These are phyloP conservation scores for Rhineura floridana DNA, from an alignment of 2,113 vertebrate genomes.

Conservation along the genomic window DNA sequence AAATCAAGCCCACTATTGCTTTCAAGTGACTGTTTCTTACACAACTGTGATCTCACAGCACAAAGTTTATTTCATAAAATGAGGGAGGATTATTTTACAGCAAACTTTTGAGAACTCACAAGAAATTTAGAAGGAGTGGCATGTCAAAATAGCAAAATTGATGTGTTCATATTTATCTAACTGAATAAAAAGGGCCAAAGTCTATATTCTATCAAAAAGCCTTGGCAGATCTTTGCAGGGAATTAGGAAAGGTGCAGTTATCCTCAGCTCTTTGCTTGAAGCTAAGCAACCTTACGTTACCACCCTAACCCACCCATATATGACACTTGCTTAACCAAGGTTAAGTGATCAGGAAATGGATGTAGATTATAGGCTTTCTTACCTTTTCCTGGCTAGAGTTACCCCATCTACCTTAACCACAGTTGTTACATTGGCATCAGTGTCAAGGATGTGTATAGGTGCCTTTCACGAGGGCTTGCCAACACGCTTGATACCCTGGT, in stretches of 20 bases:
- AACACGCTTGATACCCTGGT: no score
- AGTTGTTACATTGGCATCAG: neutral
- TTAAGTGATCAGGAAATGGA: neutral
- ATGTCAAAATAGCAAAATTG: neutral
- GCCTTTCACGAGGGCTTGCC: no score
- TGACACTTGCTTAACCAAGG: neutral
- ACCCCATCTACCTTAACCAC: neutral
- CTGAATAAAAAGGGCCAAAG: neutral
- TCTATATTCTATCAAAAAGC: neutral
- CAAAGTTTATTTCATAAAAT: constrained; percentile 50
- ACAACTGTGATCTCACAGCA: constrained; percentile 57
- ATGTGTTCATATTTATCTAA: neutral
- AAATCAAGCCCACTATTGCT: constrained; percentile 47
- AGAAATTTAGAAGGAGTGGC: constrained; percentile 8
- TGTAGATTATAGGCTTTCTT: neutral
- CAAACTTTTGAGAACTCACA: constrained; percentile 29
- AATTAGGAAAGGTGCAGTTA: neutral
- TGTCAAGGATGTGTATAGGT: no score
- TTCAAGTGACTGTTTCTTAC: constrained; percentile 61
- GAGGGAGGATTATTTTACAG: constrained; percentile 22
- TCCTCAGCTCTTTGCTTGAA: neutral
- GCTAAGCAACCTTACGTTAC: neutral
- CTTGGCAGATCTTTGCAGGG: neutral
- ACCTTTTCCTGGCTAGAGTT: neutral
- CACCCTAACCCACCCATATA: neutral